Evolutionary conservation across 1,140 invertebrate species (phyloP).

Genomic region (Mycetomoellerius zeteki): DNA sequence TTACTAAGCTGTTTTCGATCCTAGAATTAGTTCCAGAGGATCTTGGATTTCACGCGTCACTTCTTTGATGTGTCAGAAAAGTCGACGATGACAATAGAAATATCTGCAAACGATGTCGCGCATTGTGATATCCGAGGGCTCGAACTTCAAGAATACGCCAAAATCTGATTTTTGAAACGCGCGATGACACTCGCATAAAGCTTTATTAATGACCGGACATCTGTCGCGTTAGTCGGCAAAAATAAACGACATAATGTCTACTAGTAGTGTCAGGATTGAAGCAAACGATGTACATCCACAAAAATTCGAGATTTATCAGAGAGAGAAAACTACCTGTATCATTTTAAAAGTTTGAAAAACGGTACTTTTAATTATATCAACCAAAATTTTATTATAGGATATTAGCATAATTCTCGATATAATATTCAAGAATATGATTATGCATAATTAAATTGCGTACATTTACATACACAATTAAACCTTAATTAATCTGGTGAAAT

Average conservation of each 20-base stretch:
- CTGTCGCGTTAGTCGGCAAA: conserved; percentile 66
- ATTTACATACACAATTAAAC: conserved; percentile 3
- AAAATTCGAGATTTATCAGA: conserved; percentile 18
- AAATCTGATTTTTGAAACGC: conserved; percentile 69
- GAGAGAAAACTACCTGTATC: neutral
- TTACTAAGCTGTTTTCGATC: conserved; percentile 32
- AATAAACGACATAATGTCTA: conserved; percentile 55
- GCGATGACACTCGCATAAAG: conserved; percentile 75
- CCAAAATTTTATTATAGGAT: neutral
- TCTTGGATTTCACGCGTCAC: conserved; percentile 10
- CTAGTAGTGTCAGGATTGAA: conserved; percentile 15
- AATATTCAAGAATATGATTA: neutral
- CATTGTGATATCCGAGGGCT: conserved; percentile 67
- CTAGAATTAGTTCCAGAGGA: conserved; percentile 48
- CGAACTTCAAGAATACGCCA: conserved; percentile 35
- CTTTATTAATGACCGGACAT: conserved; percentile 73
- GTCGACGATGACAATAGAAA: conserved; percentile 57
- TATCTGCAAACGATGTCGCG: conserved; percentile 71
- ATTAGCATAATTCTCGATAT: neutral
- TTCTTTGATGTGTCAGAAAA: conserved; percentile 22
- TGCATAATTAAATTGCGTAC: too few relatives aligned
- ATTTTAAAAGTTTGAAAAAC: neutral
- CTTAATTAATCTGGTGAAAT: conserved; percentile 31
- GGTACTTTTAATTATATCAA: neutral
- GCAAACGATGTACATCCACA: neutral